A percentile compares a stretch with the other conserved stretches of the same genome.
Evolutionary conservation across 2,113 vertebrate species (phyloP).

Genomic region (Lethenteron camtschaticum): DNA sequence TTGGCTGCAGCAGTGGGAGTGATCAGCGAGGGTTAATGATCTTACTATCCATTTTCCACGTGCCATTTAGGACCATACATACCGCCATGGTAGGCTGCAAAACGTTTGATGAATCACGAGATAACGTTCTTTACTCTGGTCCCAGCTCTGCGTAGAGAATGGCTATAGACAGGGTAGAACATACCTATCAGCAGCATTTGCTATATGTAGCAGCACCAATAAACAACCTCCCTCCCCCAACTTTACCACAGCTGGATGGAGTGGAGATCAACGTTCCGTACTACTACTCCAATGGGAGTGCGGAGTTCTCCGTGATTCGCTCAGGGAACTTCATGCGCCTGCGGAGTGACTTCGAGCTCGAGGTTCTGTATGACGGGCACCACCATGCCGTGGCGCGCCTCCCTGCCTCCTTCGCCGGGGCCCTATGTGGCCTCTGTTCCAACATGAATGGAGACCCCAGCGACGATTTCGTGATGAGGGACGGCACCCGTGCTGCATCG

Average conservation of each 20-base stretch:
- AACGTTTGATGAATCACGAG: too few relatives aligned
- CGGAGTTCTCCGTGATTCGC: not conserved
- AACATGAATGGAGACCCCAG: not conserved
- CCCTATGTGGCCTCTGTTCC: not conserved
- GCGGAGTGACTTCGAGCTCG: not conserved
- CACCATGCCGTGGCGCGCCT: not conserved
- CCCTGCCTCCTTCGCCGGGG: not conserved
- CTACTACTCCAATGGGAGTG: not conserved
- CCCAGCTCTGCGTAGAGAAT: too few relatives aligned
- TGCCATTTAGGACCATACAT: too few relatives aligned
- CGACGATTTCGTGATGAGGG: not conserved
- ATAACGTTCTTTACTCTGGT: too few relatives aligned
- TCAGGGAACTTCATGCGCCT: conserved; percentile 1
- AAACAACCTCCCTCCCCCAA: too few relatives aligned
- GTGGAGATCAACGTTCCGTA: not conserved
- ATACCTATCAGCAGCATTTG: too few relatives aligned
- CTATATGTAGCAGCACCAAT: too few relatives aligned
- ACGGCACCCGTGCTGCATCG: not conserved
- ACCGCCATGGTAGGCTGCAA: too few relatives aligned
- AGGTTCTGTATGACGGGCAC: not conserved
- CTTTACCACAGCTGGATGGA: not conserved
- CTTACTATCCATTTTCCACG: too few relatives aligned
- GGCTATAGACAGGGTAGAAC: too few relatives aligned
- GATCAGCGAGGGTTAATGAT: too few relatives aligned
- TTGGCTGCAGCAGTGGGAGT: too few relatives aligned